phyloP scores from a whole-genome alignment of 2,113 vertebrate genomes.

The Sylvietta virens region DNA sequence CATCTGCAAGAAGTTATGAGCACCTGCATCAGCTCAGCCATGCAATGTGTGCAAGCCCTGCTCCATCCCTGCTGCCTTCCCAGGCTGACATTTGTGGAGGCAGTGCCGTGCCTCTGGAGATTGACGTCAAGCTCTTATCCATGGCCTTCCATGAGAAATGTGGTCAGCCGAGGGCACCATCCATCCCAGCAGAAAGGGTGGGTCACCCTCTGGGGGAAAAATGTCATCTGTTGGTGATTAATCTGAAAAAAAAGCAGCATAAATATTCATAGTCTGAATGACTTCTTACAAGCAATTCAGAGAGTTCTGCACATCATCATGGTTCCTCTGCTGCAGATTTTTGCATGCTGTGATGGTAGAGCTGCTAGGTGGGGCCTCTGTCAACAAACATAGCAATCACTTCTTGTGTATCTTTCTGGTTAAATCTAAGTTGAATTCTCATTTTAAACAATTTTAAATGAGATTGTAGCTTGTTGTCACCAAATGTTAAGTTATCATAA shows the following conservation, averaged over 20 bases:
- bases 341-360: not conserved
- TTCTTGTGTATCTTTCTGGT: not conserved
- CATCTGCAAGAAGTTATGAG: conserved; percentile 34
- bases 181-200: not conserved
- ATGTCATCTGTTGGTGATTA: not conserved
- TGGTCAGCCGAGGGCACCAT: not conserved
- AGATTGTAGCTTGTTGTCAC: not conserved
- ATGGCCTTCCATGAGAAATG: not conserved
- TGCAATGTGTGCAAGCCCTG: not conserved
- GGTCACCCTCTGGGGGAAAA: not conserved
- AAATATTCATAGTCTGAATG: not conserved
- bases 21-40: conserved; percentile 12
- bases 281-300: not conserved
- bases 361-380: not conserved
- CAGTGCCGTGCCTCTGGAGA: not conserved
- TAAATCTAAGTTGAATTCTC: not conserved
- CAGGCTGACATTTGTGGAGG: not conserved
- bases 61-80: not conserved
- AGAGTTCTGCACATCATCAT: not conserved
- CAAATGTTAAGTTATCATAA: conserved; percentile 5
- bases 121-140: not conserved
- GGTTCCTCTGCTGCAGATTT: not conserved
- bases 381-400: not conserved
- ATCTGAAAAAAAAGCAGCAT: not conserved
- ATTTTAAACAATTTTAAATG: not conserved